A percentile compares a stretch with the other conserved stretches of the same genome.
phyloP scores from a whole-genome alignment of 2,888 invertebrate genomes.

The Drosophila neonasuta region DNA sequence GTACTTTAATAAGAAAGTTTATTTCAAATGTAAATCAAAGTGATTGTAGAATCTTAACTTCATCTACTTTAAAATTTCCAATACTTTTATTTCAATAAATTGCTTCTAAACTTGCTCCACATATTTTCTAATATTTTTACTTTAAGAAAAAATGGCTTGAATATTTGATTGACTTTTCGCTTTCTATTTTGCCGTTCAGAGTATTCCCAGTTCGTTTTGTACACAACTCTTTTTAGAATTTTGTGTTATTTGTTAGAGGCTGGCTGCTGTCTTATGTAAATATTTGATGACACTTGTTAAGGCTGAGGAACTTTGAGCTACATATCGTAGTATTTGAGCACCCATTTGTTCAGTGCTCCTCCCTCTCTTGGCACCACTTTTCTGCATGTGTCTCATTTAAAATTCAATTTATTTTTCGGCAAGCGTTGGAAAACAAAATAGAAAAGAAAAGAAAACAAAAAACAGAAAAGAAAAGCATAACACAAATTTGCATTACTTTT shows the following conservation, averaged over 20 bases:
- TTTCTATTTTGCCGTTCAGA: not conserved
- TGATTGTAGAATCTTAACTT: too few relatives aligned
- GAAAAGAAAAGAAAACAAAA: conserved; percentile 6
- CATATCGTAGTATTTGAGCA: conserved; percentile 18
- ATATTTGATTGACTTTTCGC: not conserved
- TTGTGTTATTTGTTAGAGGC: conserved; percentile 42
- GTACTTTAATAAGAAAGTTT: too few relatives aligned
- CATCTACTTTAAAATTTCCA: too few relatives aligned
- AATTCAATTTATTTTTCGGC: conserved; percentile 69
- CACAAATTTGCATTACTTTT: conserved; percentile 58
- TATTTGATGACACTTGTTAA: conserved; percentile 59
- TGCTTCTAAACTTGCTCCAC: not conserved
- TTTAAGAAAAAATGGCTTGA: not conserved
- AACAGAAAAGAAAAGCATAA: conserved; percentile 4
- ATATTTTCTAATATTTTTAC: not conserved
- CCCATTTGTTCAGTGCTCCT: conserved; percentile 10
- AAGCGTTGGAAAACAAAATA: conserved; percentile 29
- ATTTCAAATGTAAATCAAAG: too few relatives aligned
- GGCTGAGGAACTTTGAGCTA: conserved; percentile 26
- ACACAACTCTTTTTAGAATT: not conserved
- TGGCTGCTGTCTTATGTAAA: conserved; percentile 48
- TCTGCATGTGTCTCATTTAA: conserved; percentile 51
- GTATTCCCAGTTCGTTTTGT: conserved; percentile 18
- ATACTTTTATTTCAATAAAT: too few relatives aligned
- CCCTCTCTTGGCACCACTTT: not conserved